Conservation (phyloP, 1,140 invertebrate species). For the Pomacea maculata region DNA sequence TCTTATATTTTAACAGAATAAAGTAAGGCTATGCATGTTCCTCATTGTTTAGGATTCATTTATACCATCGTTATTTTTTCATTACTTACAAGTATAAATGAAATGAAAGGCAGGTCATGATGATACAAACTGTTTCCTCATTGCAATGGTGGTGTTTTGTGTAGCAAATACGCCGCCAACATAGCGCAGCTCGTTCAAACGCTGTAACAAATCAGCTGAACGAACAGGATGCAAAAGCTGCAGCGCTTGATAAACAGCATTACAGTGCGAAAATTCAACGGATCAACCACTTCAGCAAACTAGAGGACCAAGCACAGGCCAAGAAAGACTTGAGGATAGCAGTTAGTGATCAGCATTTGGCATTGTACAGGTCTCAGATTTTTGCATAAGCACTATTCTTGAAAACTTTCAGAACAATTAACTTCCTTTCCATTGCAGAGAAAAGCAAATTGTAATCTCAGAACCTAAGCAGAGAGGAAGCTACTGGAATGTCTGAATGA, state of each 20-base stretch:
- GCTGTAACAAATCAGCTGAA: conserved; percentile 33
- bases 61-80: too few relatives aligned
- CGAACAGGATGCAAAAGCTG: conserved; percentile 39
- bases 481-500: too few relatives aligned
- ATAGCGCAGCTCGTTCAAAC: conserved; percentile 41
- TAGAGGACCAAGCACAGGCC: conserved; percentile 49
- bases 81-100: too few relatives aligned
- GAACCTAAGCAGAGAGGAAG: too few relatives aligned
- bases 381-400: conserved; percentile 22
- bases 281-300: conserved; percentile 45
- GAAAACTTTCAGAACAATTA: too few relatives aligned
- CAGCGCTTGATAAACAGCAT: conserved; percentile 29
- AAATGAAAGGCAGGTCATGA: too few relatives aligned
- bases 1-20: too few relatives aligned
- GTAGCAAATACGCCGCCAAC: conserved; percentile 46
- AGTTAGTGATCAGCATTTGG: conserved; percentile 47
- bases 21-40: too few relatives aligned
- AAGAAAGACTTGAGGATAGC: conserved; percentile 47
- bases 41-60: too few relatives aligned
- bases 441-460: too few relatives aligned
- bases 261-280: conserved; percentile 49
- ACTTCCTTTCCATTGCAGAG: too few relatives aligned
- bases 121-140: neutral
- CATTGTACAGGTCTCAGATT: conserved; percentile 36
- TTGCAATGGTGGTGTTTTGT: conserved; percentile 10